Evolutionary conservation across 2,797 vertebrate species (phyloP), one percentile per base, ranked within the genome.

Genomic region (Argentina silus): DNA sequence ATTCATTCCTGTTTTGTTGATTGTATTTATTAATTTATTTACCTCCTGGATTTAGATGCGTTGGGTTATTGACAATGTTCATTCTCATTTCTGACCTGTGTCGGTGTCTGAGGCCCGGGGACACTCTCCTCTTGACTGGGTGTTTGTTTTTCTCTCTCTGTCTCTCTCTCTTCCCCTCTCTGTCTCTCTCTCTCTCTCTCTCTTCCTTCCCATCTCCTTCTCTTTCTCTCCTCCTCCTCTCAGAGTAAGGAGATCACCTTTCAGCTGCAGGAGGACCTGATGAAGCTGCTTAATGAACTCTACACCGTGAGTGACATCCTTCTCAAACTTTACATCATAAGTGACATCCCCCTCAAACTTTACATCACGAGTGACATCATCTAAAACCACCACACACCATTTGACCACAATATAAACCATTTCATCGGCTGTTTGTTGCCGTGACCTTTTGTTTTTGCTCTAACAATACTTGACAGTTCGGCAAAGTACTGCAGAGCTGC

Each of bases 241-340:
- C 89, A 99, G 98, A 98, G 97, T 93, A 99, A 98, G 85, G 98
- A 99, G 91, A 97, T 99, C 87, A 95, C 96, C 50, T 97, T 97
- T 83, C 97, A 98, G 85, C 95, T 99, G 80, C 97, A 99, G 88
- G 98, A 99, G 81, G 98, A 99, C 90, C 94, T 99, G 86, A 98
- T 99, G 97, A 99, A 98, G 93, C 97, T 99, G 74, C 95, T 99
- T 79, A 99, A 98, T 6, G 98, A 99, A 90, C 96, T 99, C 76
- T 98, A 99, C 87, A 98, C 98, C 67, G 98, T 99, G 92, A 98
- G 92, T 90, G 42, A n/a, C 42, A 27, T 53, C 36, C 21, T 53
- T 19, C 21, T 57, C 44, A 64, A 50, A 3, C 53, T 2, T 10
- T 15, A 56, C 55, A n/a, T 56, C 47, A 12, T 12, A 1, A 48